Evolutionary conservation across 2,888 invertebrate species (phyloP).

Genomic region (Antitype chi): DNA sequence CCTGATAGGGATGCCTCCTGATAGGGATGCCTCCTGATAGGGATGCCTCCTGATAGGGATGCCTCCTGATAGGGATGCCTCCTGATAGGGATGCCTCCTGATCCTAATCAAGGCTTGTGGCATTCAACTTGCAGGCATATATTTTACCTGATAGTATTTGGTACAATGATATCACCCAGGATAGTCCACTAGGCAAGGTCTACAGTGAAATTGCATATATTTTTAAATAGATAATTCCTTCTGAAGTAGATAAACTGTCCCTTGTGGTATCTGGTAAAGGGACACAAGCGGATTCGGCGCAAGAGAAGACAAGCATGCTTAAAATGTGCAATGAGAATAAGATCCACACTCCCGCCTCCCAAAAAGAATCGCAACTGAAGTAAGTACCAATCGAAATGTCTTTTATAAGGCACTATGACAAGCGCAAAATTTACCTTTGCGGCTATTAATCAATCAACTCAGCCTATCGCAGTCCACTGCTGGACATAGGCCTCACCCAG

Average conservation of each 20-base stretch:
- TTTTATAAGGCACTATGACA: no score
- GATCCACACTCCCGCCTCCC: neutral
- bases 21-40: no score
- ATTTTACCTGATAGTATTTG: neutral
- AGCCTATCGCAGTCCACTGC: no score
- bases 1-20: no score
- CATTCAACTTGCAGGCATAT: neutral
- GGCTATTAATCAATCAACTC: no score
- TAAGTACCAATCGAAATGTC: constrained; percentile 1
- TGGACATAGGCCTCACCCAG: no score
- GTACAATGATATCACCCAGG: neutral
- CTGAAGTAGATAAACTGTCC: neutral
- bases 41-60: no score
- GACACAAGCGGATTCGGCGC: constrained; percentile 6
- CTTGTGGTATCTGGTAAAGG: constrained; percentile 22
- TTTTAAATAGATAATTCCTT: neutral
- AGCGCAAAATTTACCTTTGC: no score
- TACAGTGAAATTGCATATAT: neutral
- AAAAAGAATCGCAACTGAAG: constrained; percentile 18
- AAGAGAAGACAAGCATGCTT: constrained; percentile 37
- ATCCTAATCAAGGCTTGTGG: neutral
- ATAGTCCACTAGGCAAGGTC: neutral
- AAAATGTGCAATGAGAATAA: constrained; percentile 38
- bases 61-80: no score
- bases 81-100: no score